These are phyloP conservation scores for Ophiodon elongatus DNA, from an alignment of 2,113 vertebrate species.

Conservation along the genomic window DNA sequence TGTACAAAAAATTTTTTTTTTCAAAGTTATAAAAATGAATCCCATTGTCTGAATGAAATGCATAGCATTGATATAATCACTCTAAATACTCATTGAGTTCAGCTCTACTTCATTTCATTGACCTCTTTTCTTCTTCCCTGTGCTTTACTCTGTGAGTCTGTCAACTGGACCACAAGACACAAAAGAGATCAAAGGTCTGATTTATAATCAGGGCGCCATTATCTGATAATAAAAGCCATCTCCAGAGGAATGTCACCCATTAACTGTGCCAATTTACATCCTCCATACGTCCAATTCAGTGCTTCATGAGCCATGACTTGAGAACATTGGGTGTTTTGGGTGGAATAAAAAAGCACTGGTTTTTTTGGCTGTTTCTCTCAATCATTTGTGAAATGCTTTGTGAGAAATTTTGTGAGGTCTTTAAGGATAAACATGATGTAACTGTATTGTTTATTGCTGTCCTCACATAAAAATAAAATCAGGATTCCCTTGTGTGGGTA, in stretches of 20 bases:
- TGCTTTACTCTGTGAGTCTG: conserved; percentile 21
- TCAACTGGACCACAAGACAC: conserved; percentile 29
- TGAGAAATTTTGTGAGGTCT: neutral
- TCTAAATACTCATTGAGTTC: neutral
- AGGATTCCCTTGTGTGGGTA: too few relatives aligned
- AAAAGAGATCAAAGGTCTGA: conserved; percentile 25
- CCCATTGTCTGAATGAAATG: neutral
- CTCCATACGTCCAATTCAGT: conserved; percentile 9
- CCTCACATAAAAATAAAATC: neutral
- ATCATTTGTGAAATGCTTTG: neutral
- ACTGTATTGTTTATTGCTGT: neutral
- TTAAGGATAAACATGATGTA: neutral
- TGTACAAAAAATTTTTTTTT: neutral
- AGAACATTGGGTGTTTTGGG: conserved; percentile 14
- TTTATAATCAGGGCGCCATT: conserved; percentile 37
- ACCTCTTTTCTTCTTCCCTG: neutral
- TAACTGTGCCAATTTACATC: conserved; percentile 1
- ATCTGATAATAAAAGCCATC: conserved; percentile 43
- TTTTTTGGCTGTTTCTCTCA: neutral
- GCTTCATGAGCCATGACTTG: conserved; percentile 1
- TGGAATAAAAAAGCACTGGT: neutral
- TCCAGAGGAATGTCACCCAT: conserved; percentile 43
- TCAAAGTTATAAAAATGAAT: neutral
- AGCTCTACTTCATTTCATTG: neutral
- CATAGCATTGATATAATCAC: neutral